phyloP scores from a whole-genome alignment of 2,888 invertebrate genomes.

The Clistopyga incitator region DNA sequence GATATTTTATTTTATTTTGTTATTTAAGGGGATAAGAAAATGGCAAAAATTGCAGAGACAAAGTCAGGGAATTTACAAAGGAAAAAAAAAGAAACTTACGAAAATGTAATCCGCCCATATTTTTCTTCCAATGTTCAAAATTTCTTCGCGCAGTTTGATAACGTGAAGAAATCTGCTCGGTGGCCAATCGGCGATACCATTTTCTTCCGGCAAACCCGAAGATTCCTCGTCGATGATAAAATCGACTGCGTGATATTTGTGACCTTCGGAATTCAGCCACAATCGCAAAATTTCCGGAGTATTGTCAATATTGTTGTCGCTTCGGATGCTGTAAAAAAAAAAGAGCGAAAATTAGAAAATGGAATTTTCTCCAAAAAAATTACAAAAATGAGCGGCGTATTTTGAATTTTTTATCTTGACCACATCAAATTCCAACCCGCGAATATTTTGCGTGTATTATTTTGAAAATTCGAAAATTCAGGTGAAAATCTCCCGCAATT shows the following conservation, averaged over 20 bases:
- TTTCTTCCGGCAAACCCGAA: slow-evolving; percentile 86
- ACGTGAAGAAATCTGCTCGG: slow-evolving; percentile 90
- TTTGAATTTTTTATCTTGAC: too few species aligned
- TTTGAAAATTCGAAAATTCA: neutral
- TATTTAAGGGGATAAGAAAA: neutral
- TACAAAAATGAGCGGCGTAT: neutral
- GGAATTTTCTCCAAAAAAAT: neutral
- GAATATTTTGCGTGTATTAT: neutral
- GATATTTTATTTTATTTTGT: neutral
- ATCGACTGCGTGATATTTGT: slow-evolving; percentile 90
- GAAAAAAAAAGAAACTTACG: slow-evolving; percentile 86
- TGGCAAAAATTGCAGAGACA: too few species aligned
- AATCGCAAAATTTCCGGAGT: slow-evolving; percentile 89
- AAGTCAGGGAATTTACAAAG: neutral
- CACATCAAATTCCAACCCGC: too few species aligned
- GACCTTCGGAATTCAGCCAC: slow-evolving; percentile 88
- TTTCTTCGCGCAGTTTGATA: slow-evolving; percentile 91
- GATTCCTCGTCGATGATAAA: slow-evolving; percentile 85
- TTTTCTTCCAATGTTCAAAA: slow-evolving; percentile 89
- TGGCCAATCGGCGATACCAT: slow-evolving; percentile 91
- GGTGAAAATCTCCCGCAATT: neutral
- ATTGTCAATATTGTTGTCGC: slow-evolving; percentile 94
- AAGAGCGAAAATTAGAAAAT: neutral
- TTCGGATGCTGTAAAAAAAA: slow-evolving; percentile 89
- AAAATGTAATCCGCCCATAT: slow-evolving; percentile 96